These are phyloP conservation scores for Melanostigma gelatinosum DNA, from an alignment of 2,113 vertebrate genomes.

Conservation along the genomic window DNA sequence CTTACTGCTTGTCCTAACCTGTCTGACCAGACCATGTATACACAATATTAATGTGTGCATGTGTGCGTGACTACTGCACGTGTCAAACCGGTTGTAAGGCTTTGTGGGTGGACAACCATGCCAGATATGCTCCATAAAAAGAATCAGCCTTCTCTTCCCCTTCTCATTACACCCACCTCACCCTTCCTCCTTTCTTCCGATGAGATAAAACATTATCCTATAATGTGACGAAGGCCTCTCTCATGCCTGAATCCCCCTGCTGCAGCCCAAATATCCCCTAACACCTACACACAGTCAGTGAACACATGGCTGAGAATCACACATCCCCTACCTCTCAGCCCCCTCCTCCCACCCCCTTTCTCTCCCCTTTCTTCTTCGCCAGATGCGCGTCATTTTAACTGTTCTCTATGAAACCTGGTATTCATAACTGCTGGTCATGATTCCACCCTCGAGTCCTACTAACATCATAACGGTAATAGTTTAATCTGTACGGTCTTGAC, in stretches of 20 bases:
- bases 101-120: constrained; percentile 61
- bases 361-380: constrained; percentile 66
- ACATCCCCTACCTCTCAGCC: constrained; percentile 50
- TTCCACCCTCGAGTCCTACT: constrained; percentile 74
- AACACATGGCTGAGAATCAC: constrained; percentile 65
- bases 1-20: constrained; percentile 57
- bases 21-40: constrained; percentile 57
- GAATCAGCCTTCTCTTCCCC: constrained; percentile 51
- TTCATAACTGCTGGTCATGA: constrained; percentile 76
- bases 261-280: constrained; percentile 71
- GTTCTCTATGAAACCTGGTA: constrained; percentile 74
- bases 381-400: constrained; percentile 74
- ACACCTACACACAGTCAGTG: constrained; percentile 72
- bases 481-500: constrained; percentile 73
- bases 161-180: constrained; percentile 37
- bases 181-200: constrained; percentile 59
- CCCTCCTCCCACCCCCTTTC: constrained; percentile 20
- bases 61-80: constrained; percentile 15
- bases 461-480: constrained; percentile 74
- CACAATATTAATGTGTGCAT: constrained; percentile 25
- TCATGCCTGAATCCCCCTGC: constrained; percentile 73
- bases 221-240: constrained; percentile 70
- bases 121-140: constrained; percentile 61
- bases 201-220: constrained; percentile 74
- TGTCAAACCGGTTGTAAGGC: constrained; percentile 43